Conservation (phyloP, 1,140 invertebrate genomes). For the Phymorhynchus buccinoides region DNA sequence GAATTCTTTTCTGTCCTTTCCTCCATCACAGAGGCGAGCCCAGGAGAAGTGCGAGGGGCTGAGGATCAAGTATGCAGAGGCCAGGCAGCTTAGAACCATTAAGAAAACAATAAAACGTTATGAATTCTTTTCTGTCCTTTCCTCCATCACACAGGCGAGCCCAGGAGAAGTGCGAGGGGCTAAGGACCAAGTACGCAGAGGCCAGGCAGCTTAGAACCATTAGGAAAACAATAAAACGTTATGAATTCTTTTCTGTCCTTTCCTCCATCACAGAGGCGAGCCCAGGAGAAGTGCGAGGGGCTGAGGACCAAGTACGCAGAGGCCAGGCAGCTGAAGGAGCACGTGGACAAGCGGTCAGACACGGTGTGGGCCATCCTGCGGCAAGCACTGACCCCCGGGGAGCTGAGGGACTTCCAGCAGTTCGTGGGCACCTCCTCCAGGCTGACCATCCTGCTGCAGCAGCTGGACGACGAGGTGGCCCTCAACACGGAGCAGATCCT, state of each 20-base stretch:
- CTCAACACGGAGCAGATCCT: conserved; percentile 87
- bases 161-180: conserved; percentile 85
- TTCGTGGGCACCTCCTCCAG: conserved; percentile 95
- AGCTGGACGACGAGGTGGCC: conserved; percentile 90
- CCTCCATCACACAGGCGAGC: conserved; percentile 86
- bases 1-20: no score
- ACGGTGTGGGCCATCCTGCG: conserved; percentile 83
- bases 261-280: conserved; percentile 84
- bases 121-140: no score
- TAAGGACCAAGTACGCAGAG: conserved; percentile 86
- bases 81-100: no score
- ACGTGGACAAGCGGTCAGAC: conserved; percentile 85
- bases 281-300: conserved; percentile 86
- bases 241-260: no score
- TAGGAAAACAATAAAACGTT: no score
- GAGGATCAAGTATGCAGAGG: no score
- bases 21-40: conserved; percentile 84
- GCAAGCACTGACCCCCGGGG: conserved; percentile 83
- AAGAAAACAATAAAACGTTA: no score
- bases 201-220: conserved; percentile 87
- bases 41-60: no score
- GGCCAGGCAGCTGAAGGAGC: conserved; percentile 86
- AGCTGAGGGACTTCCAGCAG: conserved; percentile 88
- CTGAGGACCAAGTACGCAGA: conserved; percentile 86
- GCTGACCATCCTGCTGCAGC: conserved; percentile 86